A percentile compares a stretch with the other conserved stretches of the same genome.
Conservation (phyloP, 2,888 invertebrate species). For the Schizotus pectinicornis region DNA sequence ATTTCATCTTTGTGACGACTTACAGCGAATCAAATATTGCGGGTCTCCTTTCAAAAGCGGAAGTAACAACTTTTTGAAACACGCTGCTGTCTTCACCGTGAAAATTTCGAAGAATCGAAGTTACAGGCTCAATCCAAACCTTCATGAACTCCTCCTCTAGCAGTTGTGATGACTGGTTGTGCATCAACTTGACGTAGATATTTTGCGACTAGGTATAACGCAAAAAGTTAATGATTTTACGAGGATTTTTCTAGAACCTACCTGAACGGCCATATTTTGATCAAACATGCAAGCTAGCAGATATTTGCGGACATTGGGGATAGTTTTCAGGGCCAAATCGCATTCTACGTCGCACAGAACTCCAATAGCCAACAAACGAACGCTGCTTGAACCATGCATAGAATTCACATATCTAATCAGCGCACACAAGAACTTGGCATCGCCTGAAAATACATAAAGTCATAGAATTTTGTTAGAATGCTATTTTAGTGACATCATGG, state of each 20-base stretch:
- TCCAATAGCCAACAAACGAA: constrained; percentile 8
- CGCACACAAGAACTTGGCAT: neutral
- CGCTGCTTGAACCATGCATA: constrained; percentile 4
- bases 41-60: constrained; percentile 53
- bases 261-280: neutral
- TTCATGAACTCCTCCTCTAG: constrained; percentile 57
- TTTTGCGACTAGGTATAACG: constrained; percentile 60
- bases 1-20: constrained; percentile 21
- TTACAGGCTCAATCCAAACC: constrained; percentile 57
- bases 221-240: constrained; percentile 2
- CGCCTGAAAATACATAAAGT: neutral
- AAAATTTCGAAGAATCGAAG: constrained; percentile 35
- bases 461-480: constrained; percentile 27
- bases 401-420: neutral
- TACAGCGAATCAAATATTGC: constrained; percentile 48
- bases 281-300: constrained; percentile 1
- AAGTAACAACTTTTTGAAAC: constrained; percentile 52
- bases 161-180: constrained; percentile 55
- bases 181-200: constrained; percentile 64
- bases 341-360: constrained; percentile 4
- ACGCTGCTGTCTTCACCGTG: constrained; percentile 48
- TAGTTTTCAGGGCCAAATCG: constrained; percentile 7
- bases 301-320: constrained; percentile 1
- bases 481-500: constrained; percentile 26
- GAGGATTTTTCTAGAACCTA: neutral